Conservation (phyloP, 2,888 invertebrate species). For the Lathronympha strigana region DNA sequence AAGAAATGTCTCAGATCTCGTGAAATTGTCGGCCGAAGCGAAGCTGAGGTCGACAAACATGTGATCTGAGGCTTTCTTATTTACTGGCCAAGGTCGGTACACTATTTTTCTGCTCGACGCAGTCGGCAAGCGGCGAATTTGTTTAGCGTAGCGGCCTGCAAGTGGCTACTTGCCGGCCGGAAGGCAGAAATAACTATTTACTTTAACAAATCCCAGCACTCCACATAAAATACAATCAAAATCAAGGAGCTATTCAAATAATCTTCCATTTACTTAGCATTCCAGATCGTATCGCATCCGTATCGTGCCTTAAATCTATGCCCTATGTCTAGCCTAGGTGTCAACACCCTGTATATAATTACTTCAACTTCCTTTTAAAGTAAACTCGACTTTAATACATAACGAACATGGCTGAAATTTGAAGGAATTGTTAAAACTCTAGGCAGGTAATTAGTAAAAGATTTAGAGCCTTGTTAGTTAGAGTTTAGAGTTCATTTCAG, state of each 20-base stretch:
- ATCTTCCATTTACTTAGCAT: constrained; percentile 15
- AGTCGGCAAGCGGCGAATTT: too few species aligned
- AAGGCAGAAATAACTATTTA: constrained; percentile 19
- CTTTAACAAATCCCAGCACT: constrained; percentile 9
- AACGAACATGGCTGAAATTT: constrained; percentile 33
- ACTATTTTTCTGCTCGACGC: too few species aligned
- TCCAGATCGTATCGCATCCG: constrained; percentile 9
- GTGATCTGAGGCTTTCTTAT: too few species aligned
- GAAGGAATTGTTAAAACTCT: background rate
- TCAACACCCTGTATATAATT: constrained; percentile 51
- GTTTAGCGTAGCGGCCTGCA: too few species aligned
- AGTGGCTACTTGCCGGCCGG: too few species aligned
- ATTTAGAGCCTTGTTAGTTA: background rate
- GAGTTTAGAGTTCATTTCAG: constrained; percentile 3
- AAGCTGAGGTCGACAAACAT: too few species aligned
- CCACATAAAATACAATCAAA: constrained; percentile 29
- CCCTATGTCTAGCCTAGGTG: constrained; percentile 47
- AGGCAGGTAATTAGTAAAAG: background rate
- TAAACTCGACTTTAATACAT: constrained; percentile 33
- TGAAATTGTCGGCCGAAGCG: too few species aligned
- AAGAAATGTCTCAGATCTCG: too few species aligned
- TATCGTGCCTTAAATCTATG: constrained; percentile 17
- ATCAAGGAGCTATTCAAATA: constrained; percentile 18
- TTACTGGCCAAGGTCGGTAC: too few species aligned
- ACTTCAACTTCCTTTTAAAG: constrained; percentile 41